Conservation (phyloP, 2,797 vertebrate genomes). For the Danio tinwini region DNA sequence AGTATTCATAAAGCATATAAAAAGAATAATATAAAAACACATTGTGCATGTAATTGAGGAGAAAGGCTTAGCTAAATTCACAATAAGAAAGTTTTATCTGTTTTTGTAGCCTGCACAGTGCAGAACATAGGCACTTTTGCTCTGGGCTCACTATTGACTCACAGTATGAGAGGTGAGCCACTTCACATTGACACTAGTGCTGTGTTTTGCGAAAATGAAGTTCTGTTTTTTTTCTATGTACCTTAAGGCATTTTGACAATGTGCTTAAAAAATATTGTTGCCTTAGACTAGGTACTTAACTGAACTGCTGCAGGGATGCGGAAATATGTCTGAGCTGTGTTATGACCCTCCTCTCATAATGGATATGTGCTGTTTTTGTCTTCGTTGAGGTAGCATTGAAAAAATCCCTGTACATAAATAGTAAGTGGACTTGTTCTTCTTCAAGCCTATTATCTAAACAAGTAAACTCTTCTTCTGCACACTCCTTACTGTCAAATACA, state of each 20-base stretch:
- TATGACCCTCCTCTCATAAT: conserved; percentile 5
- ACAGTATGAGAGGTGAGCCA: conserved; percentile 18
- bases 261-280: conserved; percentile 50
- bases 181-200: background rate
- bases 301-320: conserved; percentile 14
- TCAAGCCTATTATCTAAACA: background rate
- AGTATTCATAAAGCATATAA: background rate
- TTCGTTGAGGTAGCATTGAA: background rate
- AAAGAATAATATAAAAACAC: conserved; percentile 1
- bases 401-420: conserved; percentile 3
- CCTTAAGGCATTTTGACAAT: conserved; percentile 64
- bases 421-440: background rate
- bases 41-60: background rate
- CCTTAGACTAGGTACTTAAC: conserved; percentile 16
- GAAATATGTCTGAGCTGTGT: background rate
- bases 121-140: background rate
- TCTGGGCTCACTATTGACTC: conserved; percentile 1
- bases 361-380: background rate
- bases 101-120: conserved; percentile 7
- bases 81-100: conserved; percentile 16
- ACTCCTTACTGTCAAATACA: background rate
- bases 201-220: conserved; percentile 39
- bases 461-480: background rate
- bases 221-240: conserved; percentile 57
- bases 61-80: background rate